Evolutionary conservation across 30 jellyfish, hydroid and myxozoan species (phyloP).

Genomic region (Hydractinia symbiolongicarpus): DNA sequence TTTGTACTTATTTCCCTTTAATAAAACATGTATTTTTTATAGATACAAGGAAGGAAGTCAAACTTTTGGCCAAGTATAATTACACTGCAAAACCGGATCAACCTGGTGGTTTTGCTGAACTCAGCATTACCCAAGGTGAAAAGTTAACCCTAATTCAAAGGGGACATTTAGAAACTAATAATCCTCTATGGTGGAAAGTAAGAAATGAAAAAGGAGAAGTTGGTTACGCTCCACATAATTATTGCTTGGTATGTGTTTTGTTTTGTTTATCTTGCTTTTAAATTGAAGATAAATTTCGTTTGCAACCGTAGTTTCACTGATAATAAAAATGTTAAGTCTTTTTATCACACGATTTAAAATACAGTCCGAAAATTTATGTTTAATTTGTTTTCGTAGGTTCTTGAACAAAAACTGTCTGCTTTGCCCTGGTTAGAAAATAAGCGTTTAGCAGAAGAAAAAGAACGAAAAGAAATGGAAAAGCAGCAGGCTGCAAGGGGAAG

Average conservation of each 20-base stretch:
- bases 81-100: constrained; percentile 71
- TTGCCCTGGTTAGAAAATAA: constrained; percentile 91
- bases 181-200: constrained; percentile 82
- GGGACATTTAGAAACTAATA: constrained; percentile 31
- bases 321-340: neutral
- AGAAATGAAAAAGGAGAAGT: constrained; percentile 51
- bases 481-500: constrained; percentile 11
- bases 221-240: constrained; percentile 83
- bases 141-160: constrained; percentile 33
- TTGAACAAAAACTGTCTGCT: constrained; percentile 47
- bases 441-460: constrained; percentile 54
- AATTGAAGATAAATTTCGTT: neutral
- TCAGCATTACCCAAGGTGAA: constrained; percentile 70
- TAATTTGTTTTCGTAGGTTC: constrained; percentile 27
- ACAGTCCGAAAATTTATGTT: neutral
- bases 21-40: neutral
- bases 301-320: neutral
- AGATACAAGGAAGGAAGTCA: neutral
- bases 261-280: constrained; percentile 24
- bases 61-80: constrained; percentile 57
- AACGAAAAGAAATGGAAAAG: constrained; percentile 15
- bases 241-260: constrained; percentile 48
- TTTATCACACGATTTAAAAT: neutral
- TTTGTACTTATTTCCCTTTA: neutral
- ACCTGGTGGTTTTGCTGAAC: constrained; percentile 97